These are phyloP conservation scores for Entosphenus tridentatus DNA, from an alignment of 2,113 vertebrate genomes.

Conservation along the genomic window DNA sequence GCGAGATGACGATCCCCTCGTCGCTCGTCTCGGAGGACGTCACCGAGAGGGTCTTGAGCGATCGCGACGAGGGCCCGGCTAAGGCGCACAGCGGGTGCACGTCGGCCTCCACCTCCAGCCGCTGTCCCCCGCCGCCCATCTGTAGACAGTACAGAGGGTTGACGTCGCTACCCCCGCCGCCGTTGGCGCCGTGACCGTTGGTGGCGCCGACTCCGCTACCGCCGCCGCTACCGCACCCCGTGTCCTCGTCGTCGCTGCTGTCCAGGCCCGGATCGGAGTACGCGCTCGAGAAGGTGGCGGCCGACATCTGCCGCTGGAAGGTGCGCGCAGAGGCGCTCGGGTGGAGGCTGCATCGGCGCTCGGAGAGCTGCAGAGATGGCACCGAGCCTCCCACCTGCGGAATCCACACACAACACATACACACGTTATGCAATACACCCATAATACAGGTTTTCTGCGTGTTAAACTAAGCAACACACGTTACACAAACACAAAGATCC, in stretches of 20 bases:
- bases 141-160: background rate
- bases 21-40: constrained; percentile 25
- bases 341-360: constrained; percentile 57
- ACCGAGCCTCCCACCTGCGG: no score
- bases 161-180: no score
- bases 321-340: constrained; percentile 30
- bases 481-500: no score
- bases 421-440: no score
- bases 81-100: constrained; percentile 27
- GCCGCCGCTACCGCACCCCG: constrained; percentile 65
- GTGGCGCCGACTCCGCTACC: constrained; percentile 38
- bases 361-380: no score
- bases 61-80: constrained; percentile 7
- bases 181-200: constrained; percentile 47
- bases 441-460: no score
- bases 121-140: constrained; percentile 14
- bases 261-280: constrained; percentile 84
- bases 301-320: constrained; percentile 72
- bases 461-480: no score
- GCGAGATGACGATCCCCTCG: constrained; percentile 5
- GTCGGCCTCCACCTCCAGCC: constrained; percentile 82
- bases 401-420: no score
- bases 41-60: constrained; percentile 16
- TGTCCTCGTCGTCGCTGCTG: constrained; percentile 66
- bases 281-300: constrained; percentile 66